Conservation (phyloP, 2,888 invertebrate genomes). For the Drosophila nigricruria region DNA sequence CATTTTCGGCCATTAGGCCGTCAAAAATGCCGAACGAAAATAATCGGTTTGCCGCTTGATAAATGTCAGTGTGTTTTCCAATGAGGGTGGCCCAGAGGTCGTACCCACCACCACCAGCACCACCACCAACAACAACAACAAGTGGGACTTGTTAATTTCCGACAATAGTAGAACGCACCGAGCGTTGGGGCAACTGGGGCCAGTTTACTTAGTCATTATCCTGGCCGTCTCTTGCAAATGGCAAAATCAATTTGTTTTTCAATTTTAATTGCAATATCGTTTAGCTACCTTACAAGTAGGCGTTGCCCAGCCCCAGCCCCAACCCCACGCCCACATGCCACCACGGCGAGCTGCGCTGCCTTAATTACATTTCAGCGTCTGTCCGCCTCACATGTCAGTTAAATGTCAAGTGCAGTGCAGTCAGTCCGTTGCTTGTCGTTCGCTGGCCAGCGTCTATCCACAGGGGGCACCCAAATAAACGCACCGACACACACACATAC, state of each 20-base stretch:
- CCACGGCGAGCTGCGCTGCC: slow-evolving; percentile 13
- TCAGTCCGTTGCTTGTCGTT: slow-evolving; percentile 1
- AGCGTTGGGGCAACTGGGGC: not conserved
- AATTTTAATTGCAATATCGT: slow-evolving; percentile 72
- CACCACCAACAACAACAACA: not conserved
- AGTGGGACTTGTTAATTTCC: slow-evolving; percentile 55
- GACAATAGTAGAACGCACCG: slow-evolving; percentile 28
- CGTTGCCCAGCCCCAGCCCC: slow-evolving; percentile 17
- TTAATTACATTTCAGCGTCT: slow-evolving; percentile 64
- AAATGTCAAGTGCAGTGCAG: slow-evolving; percentile 71
- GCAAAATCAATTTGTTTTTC: slow-evolving; percentile 70
- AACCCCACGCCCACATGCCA: not conserved
- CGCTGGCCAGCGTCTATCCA: slow-evolving; percentile 17
- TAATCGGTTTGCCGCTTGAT: slow-evolving; percentile 54
- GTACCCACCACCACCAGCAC: not conserved
- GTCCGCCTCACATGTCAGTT: slow-evolving; percentile 58
- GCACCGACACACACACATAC: slow-evolving; percentile 4
- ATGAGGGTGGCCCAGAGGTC: not conserved
- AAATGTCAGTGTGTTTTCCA: slow-evolving; percentile 49
- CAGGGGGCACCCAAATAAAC: slow-evolving; percentile 33
- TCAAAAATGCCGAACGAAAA: slow-evolving; percentile 53
- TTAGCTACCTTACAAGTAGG: slow-evolving; percentile 47
- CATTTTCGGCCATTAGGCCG: slow-evolving; percentile 61
- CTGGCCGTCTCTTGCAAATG: slow-evolving; percentile 55
- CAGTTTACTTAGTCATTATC: slow-evolving; percentile 63